These are phyloP conservation scores for Vespertilio murinus DNA, from an alignment of 2,797 vertebrate species.

Conservation along the genomic window DNA sequence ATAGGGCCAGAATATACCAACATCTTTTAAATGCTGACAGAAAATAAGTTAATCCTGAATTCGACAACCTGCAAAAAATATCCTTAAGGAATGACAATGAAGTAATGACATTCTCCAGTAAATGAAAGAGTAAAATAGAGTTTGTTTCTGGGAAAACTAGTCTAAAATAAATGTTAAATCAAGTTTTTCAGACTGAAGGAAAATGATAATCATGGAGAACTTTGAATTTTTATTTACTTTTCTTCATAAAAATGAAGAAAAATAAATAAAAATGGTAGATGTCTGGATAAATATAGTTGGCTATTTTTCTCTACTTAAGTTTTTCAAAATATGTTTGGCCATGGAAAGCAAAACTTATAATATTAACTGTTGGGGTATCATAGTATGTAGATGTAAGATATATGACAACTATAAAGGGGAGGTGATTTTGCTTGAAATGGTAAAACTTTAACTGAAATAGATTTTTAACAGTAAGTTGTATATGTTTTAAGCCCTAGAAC, in stretches of 20 bases:
- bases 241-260: too few relatives aligned
- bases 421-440: neutral
- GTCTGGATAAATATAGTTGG: neutral
- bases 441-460: neutral
- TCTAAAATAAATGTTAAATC: neutral
- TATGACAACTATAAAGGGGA: neutral
- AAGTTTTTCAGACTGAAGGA: neutral
- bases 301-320: neutral
- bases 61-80: neutral
- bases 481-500: neutral
- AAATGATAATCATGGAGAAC: neutral
- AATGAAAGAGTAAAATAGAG: neutral
- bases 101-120: neutral
- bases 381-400: neutral
- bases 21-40: neutral
- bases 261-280: too few relatives aligned
- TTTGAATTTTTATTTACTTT: too few relatives aligned
- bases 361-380: neutral
- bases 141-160: neutral
- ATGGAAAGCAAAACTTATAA: neutral
- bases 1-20: neutral
- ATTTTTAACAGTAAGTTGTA: neutral
- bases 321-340: neutral
- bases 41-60: neutral
- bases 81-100: neutral